A percentile compares a stretch with the other conserved stretches of the same genome.
Conservation (phyloP, 2,888 invertebrate species). For the Harpagoxenus sublaevis region DNA sequence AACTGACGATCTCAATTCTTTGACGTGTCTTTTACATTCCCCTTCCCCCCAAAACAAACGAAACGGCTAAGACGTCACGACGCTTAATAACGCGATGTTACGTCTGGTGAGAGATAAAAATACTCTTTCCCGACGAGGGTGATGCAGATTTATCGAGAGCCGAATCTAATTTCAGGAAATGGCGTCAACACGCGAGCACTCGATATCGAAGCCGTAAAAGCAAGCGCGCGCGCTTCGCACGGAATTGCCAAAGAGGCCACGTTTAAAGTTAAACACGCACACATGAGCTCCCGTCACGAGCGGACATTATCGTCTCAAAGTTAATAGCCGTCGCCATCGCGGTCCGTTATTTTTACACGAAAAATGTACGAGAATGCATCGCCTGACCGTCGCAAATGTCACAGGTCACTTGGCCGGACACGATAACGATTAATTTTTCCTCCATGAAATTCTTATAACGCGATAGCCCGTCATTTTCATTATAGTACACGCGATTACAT, state of each 20-base stretch:
- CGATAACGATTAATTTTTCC: conserved; percentile 44
- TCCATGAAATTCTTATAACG: conserved; percentile 44
- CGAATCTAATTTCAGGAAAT: conserved; percentile 53
- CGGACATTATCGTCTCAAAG: conserved; percentile 36
- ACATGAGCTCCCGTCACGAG: conserved; percentile 5
- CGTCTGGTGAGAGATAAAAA: conserved; percentile 32
- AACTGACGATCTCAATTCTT: background rate
- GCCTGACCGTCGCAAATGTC: conserved; percentile 69
- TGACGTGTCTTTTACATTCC: background rate
- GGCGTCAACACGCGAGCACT: conserved; percentile 41
- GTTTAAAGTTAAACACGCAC: conserved; percentile 47
- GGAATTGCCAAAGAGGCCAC: conserved; percentile 34
- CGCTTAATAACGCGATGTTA: background rate
- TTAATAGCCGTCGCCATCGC: conserved; percentile 52
- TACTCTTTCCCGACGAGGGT: conserved; percentile 1
- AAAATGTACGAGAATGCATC: conserved; percentile 51
- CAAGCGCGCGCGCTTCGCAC: background rate
- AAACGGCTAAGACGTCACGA: background rate
- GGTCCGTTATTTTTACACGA: conserved; percentile 67
- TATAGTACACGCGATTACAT: conserved; percentile 36
- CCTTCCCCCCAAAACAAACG: background rate
- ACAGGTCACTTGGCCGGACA: conserved; percentile 55
- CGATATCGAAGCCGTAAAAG: conserved; percentile 44
- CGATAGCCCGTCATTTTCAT: conserved; percentile 4
- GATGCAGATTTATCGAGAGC: conserved; percentile 40